These are phyloP conservation scores for Agonum fuliginosum DNA, from an alignment of 2,888 invertebrate species.

Conservation along the genomic window DNA sequence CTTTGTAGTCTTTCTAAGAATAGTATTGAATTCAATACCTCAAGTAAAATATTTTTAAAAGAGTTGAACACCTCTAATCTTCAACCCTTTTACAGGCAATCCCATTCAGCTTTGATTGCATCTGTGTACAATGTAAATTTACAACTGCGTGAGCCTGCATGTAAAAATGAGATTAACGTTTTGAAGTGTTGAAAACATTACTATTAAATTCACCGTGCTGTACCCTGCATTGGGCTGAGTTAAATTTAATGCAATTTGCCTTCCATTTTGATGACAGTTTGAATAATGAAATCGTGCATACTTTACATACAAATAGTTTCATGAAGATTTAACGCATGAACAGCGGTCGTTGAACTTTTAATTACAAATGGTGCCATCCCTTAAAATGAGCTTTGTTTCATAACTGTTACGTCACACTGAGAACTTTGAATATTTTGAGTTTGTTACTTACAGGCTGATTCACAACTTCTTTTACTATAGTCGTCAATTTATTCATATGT, in stretches of 20 bases:
- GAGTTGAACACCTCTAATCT: too few relatives aligned
- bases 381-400: slow-evolving; percentile 1
- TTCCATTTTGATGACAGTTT: slow-evolving; percentile 32
- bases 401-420: neutral
- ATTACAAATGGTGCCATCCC: slow-evolving; percentile 23
- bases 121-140: neutral
- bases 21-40: too few relatives aligned
- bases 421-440: too few relatives aligned
- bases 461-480: too few relatives aligned
- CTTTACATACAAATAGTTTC: slow-evolving; percentile 36
- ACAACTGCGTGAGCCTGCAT: slow-evolving; percentile 13
- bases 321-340: slow-evolving; percentile 25
- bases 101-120: neutral
- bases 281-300: slow-evolving; percentile 33
- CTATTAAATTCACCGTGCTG: slow-evolving; percentile 13
- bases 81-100: slow-evolving; percentile 3
- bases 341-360: slow-evolving; percentile 25
- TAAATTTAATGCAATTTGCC: slow-evolving; percentile 31
- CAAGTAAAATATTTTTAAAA: too few relatives aligned
- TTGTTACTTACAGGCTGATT: too few relatives aligned
- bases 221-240: neutral
- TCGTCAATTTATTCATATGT: too few relatives aligned
- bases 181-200: slow-evolving; percentile 33
- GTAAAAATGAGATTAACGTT: slow-evolving; percentile 13
- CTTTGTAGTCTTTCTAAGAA: too few relatives aligned